Conservation (phyloP, 2,888 invertebrate species). For the Caenorhabditis zanzibari region DNA sequence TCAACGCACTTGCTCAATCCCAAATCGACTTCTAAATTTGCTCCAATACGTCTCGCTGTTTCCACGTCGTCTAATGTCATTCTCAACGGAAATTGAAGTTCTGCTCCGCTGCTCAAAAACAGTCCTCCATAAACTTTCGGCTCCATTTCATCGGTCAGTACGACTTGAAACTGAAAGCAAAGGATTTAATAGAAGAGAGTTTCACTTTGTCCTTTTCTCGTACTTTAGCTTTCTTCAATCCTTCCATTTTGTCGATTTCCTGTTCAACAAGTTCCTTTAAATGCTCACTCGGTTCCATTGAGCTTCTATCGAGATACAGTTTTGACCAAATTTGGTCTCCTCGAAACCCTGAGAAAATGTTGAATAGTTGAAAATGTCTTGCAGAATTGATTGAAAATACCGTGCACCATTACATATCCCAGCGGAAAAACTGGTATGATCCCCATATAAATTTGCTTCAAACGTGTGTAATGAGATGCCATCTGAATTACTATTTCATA, state of each 20-base stretch:
- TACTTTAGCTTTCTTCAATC: constrained; percentile 68
- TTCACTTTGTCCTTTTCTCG: constrained; percentile 2
- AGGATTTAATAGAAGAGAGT: not conserved
- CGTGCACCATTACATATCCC: constrained; percentile 73
- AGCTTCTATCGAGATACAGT: constrained; percentile 68
- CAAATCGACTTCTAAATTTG: constrained; percentile 75
- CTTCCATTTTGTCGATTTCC: constrained; percentile 70
- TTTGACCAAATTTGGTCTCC: constrained; percentile 73
- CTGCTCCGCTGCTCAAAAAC: constrained; percentile 73
- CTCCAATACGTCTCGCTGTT: constrained; percentile 70
- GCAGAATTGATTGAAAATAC: constrained; percentile 43
- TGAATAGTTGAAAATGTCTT: not conserved
- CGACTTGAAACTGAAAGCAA: constrained; percentile 59
- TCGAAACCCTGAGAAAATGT: constrained; percentile 64
- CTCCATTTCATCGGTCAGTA: constrained; percentile 72
- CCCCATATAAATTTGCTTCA: constrained; percentile 69
- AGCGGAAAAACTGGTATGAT: constrained; percentile 71
- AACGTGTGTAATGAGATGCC: constrained; percentile 36
- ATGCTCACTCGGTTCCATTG: constrained; percentile 65
- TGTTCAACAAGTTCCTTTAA: constrained; percentile 73
- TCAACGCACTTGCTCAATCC: constrained; percentile 70
- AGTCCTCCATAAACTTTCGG: constrained; percentile 74
- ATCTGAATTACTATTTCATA: constrained; percentile 23
- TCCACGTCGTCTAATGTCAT: constrained; percentile 74
- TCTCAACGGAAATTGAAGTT: constrained; percentile 74